A percentile compares a stretch with the other conserved stretches of the same genome.
Evolutionary conservation across 92 coral and sea anemone species (phyloP).

Genomic region (Ricordea florida): DNA sequence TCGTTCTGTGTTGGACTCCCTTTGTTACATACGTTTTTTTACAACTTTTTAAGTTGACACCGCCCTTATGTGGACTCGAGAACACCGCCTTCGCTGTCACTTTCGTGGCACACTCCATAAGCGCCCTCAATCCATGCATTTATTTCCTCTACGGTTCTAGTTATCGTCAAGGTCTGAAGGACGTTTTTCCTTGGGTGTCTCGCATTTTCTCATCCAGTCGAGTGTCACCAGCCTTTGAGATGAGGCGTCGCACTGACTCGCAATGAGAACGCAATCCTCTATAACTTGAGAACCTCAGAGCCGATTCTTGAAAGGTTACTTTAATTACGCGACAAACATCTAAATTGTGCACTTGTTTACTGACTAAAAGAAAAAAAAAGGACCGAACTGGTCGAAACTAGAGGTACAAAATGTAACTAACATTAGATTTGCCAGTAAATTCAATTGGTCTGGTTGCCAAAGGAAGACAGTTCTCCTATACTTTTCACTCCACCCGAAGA

Average conservation of each 20-base stretch:
- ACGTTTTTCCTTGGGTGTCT: not conserved
- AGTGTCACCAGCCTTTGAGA: not conserved
- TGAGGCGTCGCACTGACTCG: slow-evolving; percentile 1
- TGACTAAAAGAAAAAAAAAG: too few relatives aligned
- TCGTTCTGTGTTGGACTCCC: slow-evolving; percentile 28
- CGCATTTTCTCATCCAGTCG: not conserved
- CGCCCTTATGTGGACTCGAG: slow-evolving; percentile 5
- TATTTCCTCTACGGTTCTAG: slow-evolving; percentile 32
- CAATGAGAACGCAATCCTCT: slow-evolving; percentile 8
- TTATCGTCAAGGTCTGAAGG: slow-evolving; percentile 42
- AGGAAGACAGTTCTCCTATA: too few relatives aligned
- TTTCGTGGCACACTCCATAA: slow-evolving; percentile 37
- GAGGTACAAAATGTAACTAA: too few relatives aligned
- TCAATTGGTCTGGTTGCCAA: too few relatives aligned
- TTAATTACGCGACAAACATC: too few relatives aligned
- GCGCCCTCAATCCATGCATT: slow-evolving; percentile 43
- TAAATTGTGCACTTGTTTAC: too few relatives aligned
- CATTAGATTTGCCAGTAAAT: too few relatives aligned
- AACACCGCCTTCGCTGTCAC: slow-evolving; percentile 3
- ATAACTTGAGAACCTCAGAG: too few relatives aligned
- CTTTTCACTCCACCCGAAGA: too few relatives aligned
- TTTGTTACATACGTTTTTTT: slow-evolving; percentile 21
- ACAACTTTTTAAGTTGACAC: slow-evolving; percentile 30
- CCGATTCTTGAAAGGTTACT: too few relatives aligned
- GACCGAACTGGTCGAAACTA: too few relatives aligned